Evolutionary conservation across 1,140 invertebrate genomes (phyloP).

Genomic region (Caenorhabditis inopinata): DNA sequence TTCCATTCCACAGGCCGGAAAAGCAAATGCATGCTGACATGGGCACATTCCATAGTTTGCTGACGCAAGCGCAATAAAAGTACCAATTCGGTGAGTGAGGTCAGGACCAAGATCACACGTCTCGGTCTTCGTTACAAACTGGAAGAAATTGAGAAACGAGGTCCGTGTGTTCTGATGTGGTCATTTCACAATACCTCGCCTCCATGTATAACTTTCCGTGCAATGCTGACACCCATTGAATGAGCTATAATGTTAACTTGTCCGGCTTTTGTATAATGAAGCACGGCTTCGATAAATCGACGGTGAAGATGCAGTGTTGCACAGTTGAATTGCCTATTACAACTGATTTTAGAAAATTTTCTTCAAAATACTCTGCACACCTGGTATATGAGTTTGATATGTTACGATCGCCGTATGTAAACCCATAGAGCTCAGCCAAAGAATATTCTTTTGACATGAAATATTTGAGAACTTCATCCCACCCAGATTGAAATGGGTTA

Average conservation of each 20-base stretch:
- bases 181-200: slow-evolving; percentile 41
- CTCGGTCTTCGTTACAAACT: slow-evolving; percentile 14
- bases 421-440: slow-evolving; percentile 47
- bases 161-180: slow-evolving; percentile 6
- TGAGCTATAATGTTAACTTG: slow-evolving; percentile 50
- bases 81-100: slow-evolving; percentile 34
- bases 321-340: background rate
- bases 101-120: slow-evolving; percentile 45
- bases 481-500: slow-evolving; percentile 7
- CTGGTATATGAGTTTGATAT: background rate
- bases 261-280: slow-evolving; percentile 44
- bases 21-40: slow-evolving; percentile 25
- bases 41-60: slow-evolving; percentile 53
- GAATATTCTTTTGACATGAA: slow-evolving; percentile 43
- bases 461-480: slow-evolving; percentile 8
- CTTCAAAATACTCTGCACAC: no score
- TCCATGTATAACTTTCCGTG: slow-evolving; percentile 46
- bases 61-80: slow-evolving; percentile 45
- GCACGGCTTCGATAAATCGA: slow-evolving; percentile 38
- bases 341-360: no score
- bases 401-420: slow-evolving; percentile 50
- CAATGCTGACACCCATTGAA: slow-evolving; percentile 53
- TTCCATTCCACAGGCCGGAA: slow-evolving; percentile 5
- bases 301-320: background rate
- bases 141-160: background rate